These are phyloP conservation scores for Arizona elegans DNA, from an alignment of 2,113 vertebrate species.

Conservation along the genomic window DNA sequence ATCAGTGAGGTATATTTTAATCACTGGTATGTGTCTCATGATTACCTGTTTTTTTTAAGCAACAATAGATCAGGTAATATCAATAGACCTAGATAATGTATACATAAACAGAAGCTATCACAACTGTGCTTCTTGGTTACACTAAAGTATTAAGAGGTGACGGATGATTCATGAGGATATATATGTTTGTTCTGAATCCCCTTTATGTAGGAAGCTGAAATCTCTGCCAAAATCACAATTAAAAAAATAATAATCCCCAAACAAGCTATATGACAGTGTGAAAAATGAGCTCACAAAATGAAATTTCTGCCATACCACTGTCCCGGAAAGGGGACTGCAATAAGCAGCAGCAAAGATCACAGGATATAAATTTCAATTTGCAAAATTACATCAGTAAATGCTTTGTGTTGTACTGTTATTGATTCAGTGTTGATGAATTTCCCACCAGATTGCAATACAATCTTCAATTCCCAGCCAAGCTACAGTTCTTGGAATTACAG, in stretches of 20 bases:
- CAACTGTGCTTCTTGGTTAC: neutral
- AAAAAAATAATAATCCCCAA: neutral
- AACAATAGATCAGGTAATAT: neutral
- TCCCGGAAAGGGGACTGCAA: neutral
- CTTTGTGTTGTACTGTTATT: neutral
- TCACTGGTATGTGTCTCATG: neutral
- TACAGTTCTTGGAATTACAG: neutral
- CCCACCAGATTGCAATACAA: neutral
- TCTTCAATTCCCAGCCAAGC: neutral
- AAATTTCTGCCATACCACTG: neutral
- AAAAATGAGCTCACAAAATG: neutral
- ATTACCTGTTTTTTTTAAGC: neutral
- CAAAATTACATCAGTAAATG: neutral
- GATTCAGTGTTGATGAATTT: neutral
- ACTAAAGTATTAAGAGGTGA: neutral
- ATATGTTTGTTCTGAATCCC: too few relatives aligned
- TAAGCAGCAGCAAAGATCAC: neutral
- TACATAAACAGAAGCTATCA: neutral
- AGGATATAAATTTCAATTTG: neutral
- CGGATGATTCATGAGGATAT: neutral
- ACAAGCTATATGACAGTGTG: neutral
- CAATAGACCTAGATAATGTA: neutral
- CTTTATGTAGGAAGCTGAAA: neutral
- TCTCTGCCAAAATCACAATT: neutral
- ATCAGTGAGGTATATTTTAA: neutral